A percentile compares a stretch with the other conserved stretches of the same genome.
phyloP scores from a whole-genome alignment of 1,140 invertebrate species.

The Drusus annulatus region DNA sequence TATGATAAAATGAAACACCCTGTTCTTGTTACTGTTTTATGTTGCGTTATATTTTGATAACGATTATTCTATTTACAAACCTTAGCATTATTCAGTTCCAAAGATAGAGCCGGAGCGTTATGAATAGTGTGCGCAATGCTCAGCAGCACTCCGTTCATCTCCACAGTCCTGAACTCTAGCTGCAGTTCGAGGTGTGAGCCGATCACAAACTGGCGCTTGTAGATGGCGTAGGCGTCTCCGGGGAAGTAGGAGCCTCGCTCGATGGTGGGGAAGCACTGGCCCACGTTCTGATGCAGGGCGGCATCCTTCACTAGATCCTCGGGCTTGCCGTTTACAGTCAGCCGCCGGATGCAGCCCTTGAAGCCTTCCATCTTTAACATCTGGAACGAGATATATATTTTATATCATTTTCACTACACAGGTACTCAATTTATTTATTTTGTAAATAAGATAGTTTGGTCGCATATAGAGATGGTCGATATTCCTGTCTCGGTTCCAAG shows the following conservation, averaged over 20 bases:
- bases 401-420: too few species aligned
- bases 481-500: too few species aligned
- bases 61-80: too few species aligned
- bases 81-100: constrained; percentile 85
- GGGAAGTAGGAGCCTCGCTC: constrained; percentile 91
- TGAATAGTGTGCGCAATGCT: constrained; percentile 77
- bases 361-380: constrained; percentile 82
- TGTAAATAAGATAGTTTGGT: too few species aligned
- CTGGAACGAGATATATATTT: constrained; percentile 59
- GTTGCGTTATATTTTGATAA: too few species aligned
- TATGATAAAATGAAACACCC: too few species aligned
- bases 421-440: too few species aligned
- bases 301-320: constrained; percentile 84
- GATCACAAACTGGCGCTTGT: constrained; percentile 72
- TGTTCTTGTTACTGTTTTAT: too few species aligned
- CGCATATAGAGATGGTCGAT: too few species aligned
- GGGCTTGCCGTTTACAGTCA: constrained; percentile 81
- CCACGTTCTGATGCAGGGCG: constrained; percentile 79
- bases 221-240: constrained; percentile 86
- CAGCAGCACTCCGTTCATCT: constrained; percentile 85
- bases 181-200: constrained; percentile 80
- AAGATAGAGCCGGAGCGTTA: constrained; percentile 78
- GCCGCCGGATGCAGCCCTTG: constrained; percentile 85
- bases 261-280: constrained; percentile 89
- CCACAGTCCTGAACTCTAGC: constrained; percentile 88